These are phyloP conservation scores for Mesocricetus auratus DNA, from an alignment of 2,113 vertebrate genomes.

Conservation along the genomic window DNA sequence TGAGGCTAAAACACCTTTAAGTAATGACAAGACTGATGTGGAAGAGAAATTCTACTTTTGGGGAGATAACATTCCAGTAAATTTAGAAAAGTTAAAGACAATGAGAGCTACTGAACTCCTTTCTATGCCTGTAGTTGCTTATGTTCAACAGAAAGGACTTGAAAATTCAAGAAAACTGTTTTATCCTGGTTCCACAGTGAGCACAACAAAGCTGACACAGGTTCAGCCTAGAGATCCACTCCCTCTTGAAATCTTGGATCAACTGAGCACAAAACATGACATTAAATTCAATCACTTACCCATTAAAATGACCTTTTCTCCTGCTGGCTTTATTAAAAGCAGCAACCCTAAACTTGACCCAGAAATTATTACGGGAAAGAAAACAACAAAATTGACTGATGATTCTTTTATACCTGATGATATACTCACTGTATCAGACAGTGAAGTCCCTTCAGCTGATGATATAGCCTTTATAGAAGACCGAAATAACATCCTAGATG, in stretches of 20 bases:
- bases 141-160: not conserved
- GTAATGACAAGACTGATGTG: not conserved
- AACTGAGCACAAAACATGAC: not conserved
- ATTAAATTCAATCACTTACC: not conserved
- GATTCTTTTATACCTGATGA: constrained; percentile 1
- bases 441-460: not conserved
- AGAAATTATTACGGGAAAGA: not conserved
- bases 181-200: constrained; percentile 2
- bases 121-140: not conserved
- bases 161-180: constrained; percentile 22
- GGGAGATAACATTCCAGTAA: not conserved
- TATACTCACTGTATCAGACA: not conserved
- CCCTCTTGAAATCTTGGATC: not conserved
- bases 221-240: not conserved
- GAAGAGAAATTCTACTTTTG: constrained; percentile 1
- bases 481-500: not conserved
- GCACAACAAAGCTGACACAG: not conserved
- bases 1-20: not conserved
- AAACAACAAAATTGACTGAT: not conserved
- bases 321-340: not conserved
- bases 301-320: not conserved
- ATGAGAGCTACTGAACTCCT: not conserved
- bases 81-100: constrained; percentile 3
- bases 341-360: constrained; percentile 11
- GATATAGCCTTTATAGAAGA: not conserved